phyloP scores from a whole-genome alignment of 2,797 vertebrate species.

The Eutrigla gurnardus region DNA sequence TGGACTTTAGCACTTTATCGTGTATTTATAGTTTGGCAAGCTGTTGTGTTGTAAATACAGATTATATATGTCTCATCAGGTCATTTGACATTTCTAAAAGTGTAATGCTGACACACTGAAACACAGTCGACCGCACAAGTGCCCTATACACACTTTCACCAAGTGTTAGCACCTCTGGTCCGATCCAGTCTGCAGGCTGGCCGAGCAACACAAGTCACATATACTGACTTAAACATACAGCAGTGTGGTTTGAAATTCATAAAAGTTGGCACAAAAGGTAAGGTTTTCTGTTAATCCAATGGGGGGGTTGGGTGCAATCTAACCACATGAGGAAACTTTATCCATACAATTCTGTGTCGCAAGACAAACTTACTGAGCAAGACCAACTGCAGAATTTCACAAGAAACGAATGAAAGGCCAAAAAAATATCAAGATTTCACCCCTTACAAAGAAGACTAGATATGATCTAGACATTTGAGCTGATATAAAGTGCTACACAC shows the following conservation, averaged over 20 bases:
- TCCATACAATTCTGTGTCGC: conserved; percentile 74
- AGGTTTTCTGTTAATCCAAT: conserved; percentile 65
- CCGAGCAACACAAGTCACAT: conserved; percentile 33
- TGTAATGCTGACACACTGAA: conserved; percentile 76
- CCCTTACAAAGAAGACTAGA: conserved; percentile 17
- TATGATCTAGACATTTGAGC: conserved; percentile 31
- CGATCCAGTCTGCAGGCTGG: conserved; percentile 36
- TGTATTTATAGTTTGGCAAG: conserved; percentile 73
- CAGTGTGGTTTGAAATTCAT: conserved; percentile 35
- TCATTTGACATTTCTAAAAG: conserved; percentile 79
- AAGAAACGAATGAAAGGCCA: conserved; percentile 61
- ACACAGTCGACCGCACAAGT: conserved; percentile 57
- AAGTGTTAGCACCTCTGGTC: conserved; percentile 36
- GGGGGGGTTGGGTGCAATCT: conserved; percentile 53
- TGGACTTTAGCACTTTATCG: conserved; percentile 38
- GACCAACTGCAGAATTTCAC: conserved; percentile 68
- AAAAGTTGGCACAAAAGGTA: conserved; percentile 52
- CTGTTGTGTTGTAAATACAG: conserved; percentile 72
- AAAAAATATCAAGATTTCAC: conserved; percentile 41
- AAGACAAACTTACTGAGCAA: conserved; percentile 72
- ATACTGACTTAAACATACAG: conserved; percentile 37
- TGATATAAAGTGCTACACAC: conserved; percentile 5
- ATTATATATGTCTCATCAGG: conserved; percentile 71
- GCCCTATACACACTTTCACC: conserved; percentile 55
- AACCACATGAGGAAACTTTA: conserved; percentile 73